A percentile compares a stretch with the other conserved stretches of the same genome.
These are phyloP conservation scores for Tortrix viridana DNA, from an alignment of 2,888 invertebrate species.

Conservation along the genomic window DNA sequence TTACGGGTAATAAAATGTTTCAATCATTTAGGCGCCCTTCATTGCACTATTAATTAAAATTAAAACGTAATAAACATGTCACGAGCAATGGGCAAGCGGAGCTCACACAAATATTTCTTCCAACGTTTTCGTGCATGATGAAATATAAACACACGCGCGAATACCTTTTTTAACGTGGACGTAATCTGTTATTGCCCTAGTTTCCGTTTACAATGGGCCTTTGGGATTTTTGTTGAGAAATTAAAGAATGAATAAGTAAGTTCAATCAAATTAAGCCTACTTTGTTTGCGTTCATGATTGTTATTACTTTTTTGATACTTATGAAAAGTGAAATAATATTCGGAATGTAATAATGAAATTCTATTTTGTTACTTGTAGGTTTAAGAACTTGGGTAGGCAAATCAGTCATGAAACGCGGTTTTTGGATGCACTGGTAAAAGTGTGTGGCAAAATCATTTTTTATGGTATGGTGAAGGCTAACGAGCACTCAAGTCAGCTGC, in stretches of 20 bases:
- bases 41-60: background rate
- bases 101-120: constrained; percentile 5
- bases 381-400: too few relatives aligned
- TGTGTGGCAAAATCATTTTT: too few relatives aligned
- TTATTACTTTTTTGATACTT: too few relatives aligned
- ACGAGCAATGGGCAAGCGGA: background rate
- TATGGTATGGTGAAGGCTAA: too few relatives aligned
- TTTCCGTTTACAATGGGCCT: constrained; percentile 10
- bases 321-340: too few relatives aligned
- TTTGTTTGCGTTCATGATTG: background rate
- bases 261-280: constrained; percentile 6
- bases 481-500: too few relatives aligned
- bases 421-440: too few relatives aligned
- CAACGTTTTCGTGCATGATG: constrained; percentile 5
- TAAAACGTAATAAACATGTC: constrained; percentile 8
- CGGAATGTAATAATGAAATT: too few relatives aligned
- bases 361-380: too few relatives aligned
- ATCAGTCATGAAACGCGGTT: too few relatives aligned
- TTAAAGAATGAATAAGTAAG: constrained; percentile 12
- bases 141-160: constrained; percentile 7
- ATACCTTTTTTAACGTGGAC: constrained; percentile 7
- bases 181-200: constrained; percentile 12
- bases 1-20: too few relatives aligned
- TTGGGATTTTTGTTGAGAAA: constrained; percentile 1
- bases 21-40: too few relatives aligned